Base-by-base conservation (phyloP, 1,140 invertebrate species). In the Megalonaias nervosa region DNA sequence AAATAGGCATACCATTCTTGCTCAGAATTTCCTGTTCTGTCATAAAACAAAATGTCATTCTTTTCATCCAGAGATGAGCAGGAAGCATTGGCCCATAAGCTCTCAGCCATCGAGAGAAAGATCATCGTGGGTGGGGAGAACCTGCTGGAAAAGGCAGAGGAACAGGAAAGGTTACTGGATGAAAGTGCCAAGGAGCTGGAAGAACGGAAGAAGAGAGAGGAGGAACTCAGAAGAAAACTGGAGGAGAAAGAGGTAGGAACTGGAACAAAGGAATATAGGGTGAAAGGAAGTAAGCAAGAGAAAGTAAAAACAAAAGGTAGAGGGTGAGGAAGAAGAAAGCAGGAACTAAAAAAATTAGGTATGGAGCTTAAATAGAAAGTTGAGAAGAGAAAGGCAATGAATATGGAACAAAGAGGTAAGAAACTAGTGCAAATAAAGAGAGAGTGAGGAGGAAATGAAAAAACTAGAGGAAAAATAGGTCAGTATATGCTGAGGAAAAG, bases 41-140 rank as follows among this genome's bases (percentile, higher is more conserved):
- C 58, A 59, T 14, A 59, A 17, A 14, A 19, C 23, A 23, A 13
- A 59, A 71, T 55, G 17, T 71, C 4, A 23, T 68, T 71, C 23
- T 71, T 67, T 72, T 56, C n/a, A 81, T 86, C 26, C 75, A 93
- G 93, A 74, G 90, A 91, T 64, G 93, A 94, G 80, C 92, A 93
- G 66, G 91, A 92, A 74, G 84, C 87, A 57, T 89, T 99, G 12
- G 93, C 95, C 77, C 94, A 97, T 77, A 98, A 98, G 89, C 93
- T 99, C 72, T 93, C 95, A 80, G 94, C 95, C 26, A 93, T 99
- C 67, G 97, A 99, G 90, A 97, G 96, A 74, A 97, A 98, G 89
- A 98, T 99, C 70, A 93, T 99, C 26, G 96, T 99, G 14, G 99
- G 99, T 1, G 99, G 98, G 13, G 98, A 99, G 91, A 99, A 99